Percentiles rank a stretch among this genome's conserved stretches.
phyloP scores from a whole-genome alignment of 2,888 invertebrate genomes.

The Sinotaia quadrata region DNA sequence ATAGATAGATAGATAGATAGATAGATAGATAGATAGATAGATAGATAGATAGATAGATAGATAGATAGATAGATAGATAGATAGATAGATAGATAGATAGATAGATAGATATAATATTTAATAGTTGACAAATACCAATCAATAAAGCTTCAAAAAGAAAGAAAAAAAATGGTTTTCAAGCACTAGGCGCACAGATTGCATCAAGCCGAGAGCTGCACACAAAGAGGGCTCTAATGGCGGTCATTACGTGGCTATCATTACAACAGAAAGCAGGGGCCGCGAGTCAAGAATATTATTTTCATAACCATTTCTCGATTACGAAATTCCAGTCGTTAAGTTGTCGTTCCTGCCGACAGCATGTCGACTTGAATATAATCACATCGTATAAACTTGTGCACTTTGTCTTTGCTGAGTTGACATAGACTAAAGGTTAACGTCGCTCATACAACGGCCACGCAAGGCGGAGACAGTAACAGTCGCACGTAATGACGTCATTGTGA shows the following conservation, averaged over 20 bases:
- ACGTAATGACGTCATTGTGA: background rate
- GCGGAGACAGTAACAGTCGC: constrained; percentile 12
- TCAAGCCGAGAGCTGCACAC: no score
- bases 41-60: background rate
- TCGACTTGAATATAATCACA: background rate
- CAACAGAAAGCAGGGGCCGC: background rate
- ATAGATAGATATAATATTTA: background rate
- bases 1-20: background rate
- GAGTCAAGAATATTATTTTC: background rate
- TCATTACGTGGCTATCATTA: background rate
- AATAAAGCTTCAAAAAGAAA: background rate
- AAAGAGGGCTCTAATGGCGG: background rate
- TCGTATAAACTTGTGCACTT: background rate
- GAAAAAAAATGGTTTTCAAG: background rate
- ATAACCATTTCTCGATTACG: background rate
- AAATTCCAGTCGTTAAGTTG: constrained; percentile 8
- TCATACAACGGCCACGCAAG: background rate
- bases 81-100: background rate
- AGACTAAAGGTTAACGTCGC: constrained; percentile 11
- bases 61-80: background rate
- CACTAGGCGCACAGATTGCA: no score
- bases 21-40: background rate
- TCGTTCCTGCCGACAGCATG: background rate
- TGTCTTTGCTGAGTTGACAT: background rate
- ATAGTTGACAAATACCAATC: no score